These are phyloP conservation scores for Montipora cactus DNA, from an alignment of 64 coral and sea anemone species.

Conservation along the genomic window DNA sequence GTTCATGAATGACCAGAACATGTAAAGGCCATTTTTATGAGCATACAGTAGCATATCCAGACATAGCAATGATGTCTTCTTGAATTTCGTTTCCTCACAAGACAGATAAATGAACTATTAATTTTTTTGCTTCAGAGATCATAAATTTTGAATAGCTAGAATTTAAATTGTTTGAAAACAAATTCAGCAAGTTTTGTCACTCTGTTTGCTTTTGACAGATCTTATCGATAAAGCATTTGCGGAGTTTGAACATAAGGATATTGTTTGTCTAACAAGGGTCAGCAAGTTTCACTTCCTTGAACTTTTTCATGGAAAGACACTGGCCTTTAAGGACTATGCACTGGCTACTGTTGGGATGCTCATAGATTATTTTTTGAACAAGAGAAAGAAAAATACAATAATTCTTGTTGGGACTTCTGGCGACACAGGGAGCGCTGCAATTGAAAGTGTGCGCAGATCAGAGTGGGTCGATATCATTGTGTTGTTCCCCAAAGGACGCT, in stretches of 20 bases:
- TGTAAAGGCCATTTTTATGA: no score
- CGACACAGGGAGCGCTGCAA: slow-evolving; percentile 96
- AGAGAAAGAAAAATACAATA: slow-evolving; percentile 72
- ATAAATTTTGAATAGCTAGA: no score
- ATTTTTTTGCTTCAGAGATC: no score
- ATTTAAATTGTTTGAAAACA: no score
- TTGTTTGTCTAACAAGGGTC: slow-evolving; percentile 60
- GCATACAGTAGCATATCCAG: no score
- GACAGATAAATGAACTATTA: no score
- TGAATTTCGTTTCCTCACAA: no score
- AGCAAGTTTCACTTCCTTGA: slow-evolving; percentile 81
- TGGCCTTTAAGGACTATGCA: slow-evolving; percentile 94
- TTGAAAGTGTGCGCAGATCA: slow-evolving; percentile 79
- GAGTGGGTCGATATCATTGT: slow-evolving; percentile 83
- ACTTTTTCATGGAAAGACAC: slow-evolving; percentile 95
- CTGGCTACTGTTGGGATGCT: slow-evolving; percentile 75
- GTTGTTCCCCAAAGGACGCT: slow-evolving; percentile 87
- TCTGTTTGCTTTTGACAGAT: slow-evolving; percentile 32
- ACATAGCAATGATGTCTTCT: no score
- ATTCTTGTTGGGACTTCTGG: slow-evolving; percentile 87
- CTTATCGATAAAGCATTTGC: slow-evolving; percentile 59
- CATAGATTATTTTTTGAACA: slow-evolving; percentile 82
- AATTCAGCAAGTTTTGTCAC: neutral
- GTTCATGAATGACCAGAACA: no score
- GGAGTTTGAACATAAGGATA: slow-evolving; percentile 41